Evolutionary conservation across 2,113 vertebrate species (phyloP).

Genomic region (Leptodactylus fuscus): DNA sequence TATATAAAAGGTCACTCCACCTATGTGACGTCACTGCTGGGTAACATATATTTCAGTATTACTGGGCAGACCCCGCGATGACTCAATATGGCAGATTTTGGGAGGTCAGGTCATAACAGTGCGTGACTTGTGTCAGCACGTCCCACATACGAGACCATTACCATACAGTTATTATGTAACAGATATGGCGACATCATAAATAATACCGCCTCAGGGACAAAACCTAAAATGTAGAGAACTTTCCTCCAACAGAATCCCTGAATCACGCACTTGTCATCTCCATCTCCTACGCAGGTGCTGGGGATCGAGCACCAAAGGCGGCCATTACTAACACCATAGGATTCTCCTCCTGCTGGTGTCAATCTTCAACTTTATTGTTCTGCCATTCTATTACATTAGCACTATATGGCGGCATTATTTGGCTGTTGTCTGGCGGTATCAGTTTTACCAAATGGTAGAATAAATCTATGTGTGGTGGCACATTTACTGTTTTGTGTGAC

Average conservation of each 20-base stretch:
- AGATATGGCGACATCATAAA: not conserved
- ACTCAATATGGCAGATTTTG: not conserved
- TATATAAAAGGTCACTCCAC: not conserved
- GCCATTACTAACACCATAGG: too few species aligned
- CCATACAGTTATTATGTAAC: not conserved
- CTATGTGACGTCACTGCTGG: not conserved
- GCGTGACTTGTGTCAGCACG: not conserved
- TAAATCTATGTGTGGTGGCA: not conserved
- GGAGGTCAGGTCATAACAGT: not conserved
- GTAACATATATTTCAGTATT: not conserved
- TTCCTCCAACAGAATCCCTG: not conserved
- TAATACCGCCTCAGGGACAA: not conserved
- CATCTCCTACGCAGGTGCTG: not conserved
- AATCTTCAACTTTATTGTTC: too few species aligned
- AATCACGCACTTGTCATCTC: not conserved
- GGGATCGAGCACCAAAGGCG: too few species aligned
- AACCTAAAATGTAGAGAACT: not conserved
- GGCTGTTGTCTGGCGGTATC: not conserved
- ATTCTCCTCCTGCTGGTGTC: too few species aligned
- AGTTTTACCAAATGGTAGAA: not conserved
- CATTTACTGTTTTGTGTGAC: not conserved
- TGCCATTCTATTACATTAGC: not conserved
- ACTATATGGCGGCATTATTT: not conserved
- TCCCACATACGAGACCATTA: not conserved
- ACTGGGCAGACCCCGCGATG: not conserved